Evolutionary conservation across 2,113 vertebrate species (phyloP).

Genomic region (Ictidomys tridecemlineatus): DNA sequence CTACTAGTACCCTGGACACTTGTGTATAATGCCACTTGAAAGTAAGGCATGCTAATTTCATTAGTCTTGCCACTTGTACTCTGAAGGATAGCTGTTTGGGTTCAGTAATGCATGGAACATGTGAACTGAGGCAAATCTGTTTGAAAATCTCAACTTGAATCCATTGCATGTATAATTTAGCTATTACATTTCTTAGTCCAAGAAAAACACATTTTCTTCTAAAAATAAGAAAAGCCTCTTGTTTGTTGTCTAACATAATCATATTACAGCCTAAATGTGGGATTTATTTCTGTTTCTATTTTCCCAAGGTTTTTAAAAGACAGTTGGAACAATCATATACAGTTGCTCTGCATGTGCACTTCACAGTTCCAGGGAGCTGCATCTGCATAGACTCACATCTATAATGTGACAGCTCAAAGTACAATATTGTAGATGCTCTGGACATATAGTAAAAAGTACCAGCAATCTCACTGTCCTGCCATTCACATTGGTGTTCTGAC

Average conservation of each 20-base stretch:
- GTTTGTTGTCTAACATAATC: slow-evolving; percentile 1
- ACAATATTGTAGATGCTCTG: not conserved
- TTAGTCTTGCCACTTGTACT: slow-evolving; percentile 8
- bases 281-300: slow-evolving; percentile 30
- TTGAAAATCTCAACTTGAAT: slow-evolving; percentile 29
- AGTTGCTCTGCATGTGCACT: not conserved
- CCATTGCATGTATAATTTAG: not conserved
- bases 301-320: not conserved
- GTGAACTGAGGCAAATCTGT: slow-evolving; percentile 30
- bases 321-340: not conserved
- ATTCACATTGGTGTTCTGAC: not conserved
- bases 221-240: not conserved
- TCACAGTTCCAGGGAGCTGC: not conserved
- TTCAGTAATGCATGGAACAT: not conserved
- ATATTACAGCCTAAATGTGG: not conserved
- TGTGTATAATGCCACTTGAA: not conserved
- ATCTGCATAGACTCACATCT: not conserved
- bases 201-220: not conserved
- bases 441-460: not conserved
- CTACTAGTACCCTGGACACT: not conserved
- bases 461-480: not conserved
- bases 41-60: not conserved
- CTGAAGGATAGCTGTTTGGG: not conserved
- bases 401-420: not conserved
- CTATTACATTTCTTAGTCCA: slow-evolving; percentile 30